Evolutionary conservation across 2,888 invertebrate genomes (phyloP).

Genomic region (Philhelius pedissequus): DNA sequence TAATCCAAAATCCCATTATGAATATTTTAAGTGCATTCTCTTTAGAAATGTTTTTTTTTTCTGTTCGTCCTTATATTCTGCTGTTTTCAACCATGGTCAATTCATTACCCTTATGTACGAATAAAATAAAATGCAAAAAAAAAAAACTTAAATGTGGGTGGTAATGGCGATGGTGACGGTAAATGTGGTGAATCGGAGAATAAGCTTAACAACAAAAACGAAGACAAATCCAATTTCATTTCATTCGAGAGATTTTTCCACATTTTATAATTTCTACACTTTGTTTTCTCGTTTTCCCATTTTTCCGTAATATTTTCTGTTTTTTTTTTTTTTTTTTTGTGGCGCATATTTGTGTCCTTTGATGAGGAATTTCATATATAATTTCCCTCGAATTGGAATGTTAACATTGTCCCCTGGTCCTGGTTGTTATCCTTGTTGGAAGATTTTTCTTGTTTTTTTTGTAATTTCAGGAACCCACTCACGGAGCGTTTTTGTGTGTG

Average conservation of each 20-base stretch:
- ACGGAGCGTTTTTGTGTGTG: background rate
- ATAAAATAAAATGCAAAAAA: background rate
- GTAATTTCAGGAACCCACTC: background rate
- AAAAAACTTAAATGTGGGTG: background rate
- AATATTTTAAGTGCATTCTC: constrained; percentile 50
- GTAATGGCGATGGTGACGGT: background rate
- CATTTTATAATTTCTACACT: constrained; percentile 10
- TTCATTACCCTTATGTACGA: constrained; percentile 31
- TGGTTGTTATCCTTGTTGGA: background rate
- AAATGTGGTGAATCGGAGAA: background rate
- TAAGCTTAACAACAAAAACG: background rate
- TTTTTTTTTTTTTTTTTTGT: background rate
- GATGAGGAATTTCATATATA: constrained; percentile 14
- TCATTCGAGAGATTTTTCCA: constrained; percentile 12
- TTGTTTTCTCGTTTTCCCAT: background rate
- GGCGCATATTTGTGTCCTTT: constrained; percentile 6
- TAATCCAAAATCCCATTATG: constrained; percentile 48
- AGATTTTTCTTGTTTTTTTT: background rate
- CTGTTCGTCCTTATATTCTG: background rate
- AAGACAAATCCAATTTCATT: constrained; percentile 28
- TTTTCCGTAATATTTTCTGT: background rate
- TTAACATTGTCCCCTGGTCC: background rate
- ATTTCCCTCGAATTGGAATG: constrained; percentile 4
- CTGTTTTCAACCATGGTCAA: constrained; percentile 13
- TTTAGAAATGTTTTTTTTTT: background rate